These are phyloP conservation scores for Ophioninae sp. DNA, from an alignment of 2,888 invertebrate species.

Conservation along the genomic window DNA sequence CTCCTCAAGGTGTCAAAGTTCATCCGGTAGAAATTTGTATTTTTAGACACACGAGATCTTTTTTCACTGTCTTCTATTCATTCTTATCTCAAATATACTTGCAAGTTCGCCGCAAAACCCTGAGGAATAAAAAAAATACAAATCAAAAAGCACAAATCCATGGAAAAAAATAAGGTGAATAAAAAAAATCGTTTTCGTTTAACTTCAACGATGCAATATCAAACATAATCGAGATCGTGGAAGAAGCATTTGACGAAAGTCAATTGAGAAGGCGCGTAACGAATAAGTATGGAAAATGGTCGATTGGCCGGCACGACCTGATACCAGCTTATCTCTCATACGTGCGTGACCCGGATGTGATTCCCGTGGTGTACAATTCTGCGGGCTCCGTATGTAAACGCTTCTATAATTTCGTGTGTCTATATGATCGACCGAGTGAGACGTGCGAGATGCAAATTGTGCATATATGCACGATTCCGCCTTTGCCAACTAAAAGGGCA, in stretches of 20 bases:
- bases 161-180: too few species aligned
- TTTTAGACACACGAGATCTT: too few species aligned
- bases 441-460: slow-evolving; percentile 23
- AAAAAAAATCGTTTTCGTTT: too few species aligned
- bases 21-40: too few species aligned
- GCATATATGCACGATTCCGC: background rate
- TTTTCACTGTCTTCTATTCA: too few species aligned
- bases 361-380: slow-evolving; percentile 35
- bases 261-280: background rate
- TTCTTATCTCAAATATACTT: too few species aligned
- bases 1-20: background rate
- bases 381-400: slow-evolving; percentile 44
- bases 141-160: too few species aligned
- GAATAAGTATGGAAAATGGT: background rate
- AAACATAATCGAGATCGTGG: background rate
- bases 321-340: background rate
- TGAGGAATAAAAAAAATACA: too few species aligned
- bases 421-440: slow-evolving; percentile 53
- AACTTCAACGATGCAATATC: too few species aligned
- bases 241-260: background rate
- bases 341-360: slow-evolving; percentile 25
- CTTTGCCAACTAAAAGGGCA: background rate
- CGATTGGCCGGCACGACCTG: slow-evolving; percentile 17
- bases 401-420: slow-evolving; percentile 55
- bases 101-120: too few species aligned